Evolutionary conservation across 2,113 vertebrate species (phyloP).

Genomic region (Nesoenas mayeri): DNA sequence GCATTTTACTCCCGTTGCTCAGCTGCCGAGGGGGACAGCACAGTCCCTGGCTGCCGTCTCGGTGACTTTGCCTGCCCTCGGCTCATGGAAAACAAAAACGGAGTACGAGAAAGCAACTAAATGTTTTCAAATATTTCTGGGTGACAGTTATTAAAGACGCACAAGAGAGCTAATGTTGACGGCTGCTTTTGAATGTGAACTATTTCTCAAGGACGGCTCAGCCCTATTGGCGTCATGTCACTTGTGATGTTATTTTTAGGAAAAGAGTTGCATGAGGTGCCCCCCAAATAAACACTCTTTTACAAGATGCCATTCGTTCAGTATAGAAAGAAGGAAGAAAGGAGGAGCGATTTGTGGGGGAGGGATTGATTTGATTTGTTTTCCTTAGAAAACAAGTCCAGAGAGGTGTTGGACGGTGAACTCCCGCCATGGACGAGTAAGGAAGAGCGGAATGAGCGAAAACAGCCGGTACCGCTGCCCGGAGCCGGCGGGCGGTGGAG

Average conservation of each 20-base stretch:
- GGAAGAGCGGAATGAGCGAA: rapidly evolving
- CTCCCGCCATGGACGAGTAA: too few relatives aligned
- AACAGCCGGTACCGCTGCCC: background rate
- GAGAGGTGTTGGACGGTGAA: background rate
- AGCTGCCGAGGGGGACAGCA: background rate
- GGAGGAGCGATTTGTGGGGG: background rate
- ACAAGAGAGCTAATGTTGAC: background rate
- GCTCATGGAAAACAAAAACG: rapidly evolving
- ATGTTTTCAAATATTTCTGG: background rate
- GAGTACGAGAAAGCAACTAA: background rate
- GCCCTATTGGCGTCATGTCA: background rate
- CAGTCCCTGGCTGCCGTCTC: background rate
- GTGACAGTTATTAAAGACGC: background rate
- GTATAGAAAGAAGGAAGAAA: background rate
- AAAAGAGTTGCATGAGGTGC: background rate
- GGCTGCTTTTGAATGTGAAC: background rate
- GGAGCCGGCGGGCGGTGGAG: background rate
- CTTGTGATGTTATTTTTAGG: background rate
- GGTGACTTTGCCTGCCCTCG: background rate
- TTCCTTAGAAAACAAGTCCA: background rate
- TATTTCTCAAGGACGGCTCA: background rate
- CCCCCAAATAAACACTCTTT: background rate
- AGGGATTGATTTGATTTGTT: background rate
- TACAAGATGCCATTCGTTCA: background rate
- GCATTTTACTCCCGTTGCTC: background rate